Conservation (phyloP, 2,113 vertebrate genomes). For the Atlantisia rogersi region DNA sequence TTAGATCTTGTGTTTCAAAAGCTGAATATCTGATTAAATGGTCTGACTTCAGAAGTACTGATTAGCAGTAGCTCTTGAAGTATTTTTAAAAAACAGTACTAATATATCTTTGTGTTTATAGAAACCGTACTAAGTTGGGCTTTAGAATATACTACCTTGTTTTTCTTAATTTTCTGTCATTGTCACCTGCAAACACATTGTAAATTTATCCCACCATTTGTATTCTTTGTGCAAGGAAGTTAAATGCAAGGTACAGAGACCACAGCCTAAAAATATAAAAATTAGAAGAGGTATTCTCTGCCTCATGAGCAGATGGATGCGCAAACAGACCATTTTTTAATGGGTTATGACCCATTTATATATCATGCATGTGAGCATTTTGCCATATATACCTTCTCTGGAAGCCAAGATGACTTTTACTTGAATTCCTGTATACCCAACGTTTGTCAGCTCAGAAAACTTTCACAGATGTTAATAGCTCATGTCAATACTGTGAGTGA, state of each 20-base stretch:
- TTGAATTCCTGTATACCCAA: conserved; percentile 62
- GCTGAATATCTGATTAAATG: not conserved
- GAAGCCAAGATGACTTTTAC: conserved; percentile 58
- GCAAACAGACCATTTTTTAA: not conserved
- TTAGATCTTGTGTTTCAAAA: not conserved
- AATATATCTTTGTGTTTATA: not conserved
- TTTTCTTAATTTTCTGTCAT: not conserved
- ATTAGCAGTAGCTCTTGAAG: not conserved
- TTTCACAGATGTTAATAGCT: conserved; percentile 77
- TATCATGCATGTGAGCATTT: not conserved
- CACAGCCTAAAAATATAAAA: not conserved
- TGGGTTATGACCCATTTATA: not conserved
- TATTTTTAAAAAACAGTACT: not conserved
- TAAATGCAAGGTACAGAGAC: not conserved
- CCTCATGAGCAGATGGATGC: not conserved
- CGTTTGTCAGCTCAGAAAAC: conserved; percentile 71
- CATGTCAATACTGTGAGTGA: conserved; percentile 75
- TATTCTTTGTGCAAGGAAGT: not conserved
- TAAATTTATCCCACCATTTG: not conserved
- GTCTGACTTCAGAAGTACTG: not conserved
- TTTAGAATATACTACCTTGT: not conserved
- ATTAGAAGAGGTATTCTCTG: not conserved
- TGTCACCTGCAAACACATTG: not conserved
- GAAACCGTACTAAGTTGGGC: not conserved
- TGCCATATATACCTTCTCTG: not conserved